A percentile compares a stretch with the other conserved stretches of the same genome.
Evolutionary conservation across 1,140 invertebrate genomes (phyloP).

Genomic region (Ganaspis sp.): DNA sequence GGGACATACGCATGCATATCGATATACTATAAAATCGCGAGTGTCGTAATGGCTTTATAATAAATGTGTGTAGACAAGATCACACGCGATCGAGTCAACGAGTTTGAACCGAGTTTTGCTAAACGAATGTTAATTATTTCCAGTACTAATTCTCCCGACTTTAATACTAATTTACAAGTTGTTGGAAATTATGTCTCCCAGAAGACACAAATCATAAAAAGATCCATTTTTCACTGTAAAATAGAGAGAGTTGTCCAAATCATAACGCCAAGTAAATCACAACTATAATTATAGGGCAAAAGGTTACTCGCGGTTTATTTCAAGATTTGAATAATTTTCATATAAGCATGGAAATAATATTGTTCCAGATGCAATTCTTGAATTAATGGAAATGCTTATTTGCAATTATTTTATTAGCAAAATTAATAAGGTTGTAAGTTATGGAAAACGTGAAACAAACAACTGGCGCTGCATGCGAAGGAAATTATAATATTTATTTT

Average conservation of each 20-base stretch:
- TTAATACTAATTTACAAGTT: background rate
- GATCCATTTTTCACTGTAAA: background rate
- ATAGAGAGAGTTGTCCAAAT: background rate
- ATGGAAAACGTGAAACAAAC: too few species aligned
- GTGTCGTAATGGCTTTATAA: constrained; percentile 64
- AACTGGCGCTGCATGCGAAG: too few species aligned
- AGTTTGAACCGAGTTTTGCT: constrained; percentile 38
- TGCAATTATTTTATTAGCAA: too few species aligned
- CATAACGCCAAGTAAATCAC: background rate
- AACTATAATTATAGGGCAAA: background rate
- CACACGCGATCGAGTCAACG: constrained; percentile 41
- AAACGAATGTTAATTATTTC: constrained; percentile 24
- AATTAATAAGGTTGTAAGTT: too few species aligned
- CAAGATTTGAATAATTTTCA: too few species aligned
- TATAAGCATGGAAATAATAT: too few species aligned
- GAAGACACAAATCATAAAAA: background rate
- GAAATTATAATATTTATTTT: too few species aligned
- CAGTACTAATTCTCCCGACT: constrained; percentile 3
- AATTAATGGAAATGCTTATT: too few species aligned
- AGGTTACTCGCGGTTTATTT: background rate
- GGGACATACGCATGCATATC: constrained; percentile 52
- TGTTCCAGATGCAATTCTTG: too few species aligned
- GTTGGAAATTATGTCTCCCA: background rate
- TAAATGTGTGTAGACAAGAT: constrained; percentile 42
- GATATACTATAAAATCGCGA: constrained; percentile 51